Evolutionary conservation across 2,888 invertebrate species (phyloP).

Genomic region (Leucophenga montana): DNA sequence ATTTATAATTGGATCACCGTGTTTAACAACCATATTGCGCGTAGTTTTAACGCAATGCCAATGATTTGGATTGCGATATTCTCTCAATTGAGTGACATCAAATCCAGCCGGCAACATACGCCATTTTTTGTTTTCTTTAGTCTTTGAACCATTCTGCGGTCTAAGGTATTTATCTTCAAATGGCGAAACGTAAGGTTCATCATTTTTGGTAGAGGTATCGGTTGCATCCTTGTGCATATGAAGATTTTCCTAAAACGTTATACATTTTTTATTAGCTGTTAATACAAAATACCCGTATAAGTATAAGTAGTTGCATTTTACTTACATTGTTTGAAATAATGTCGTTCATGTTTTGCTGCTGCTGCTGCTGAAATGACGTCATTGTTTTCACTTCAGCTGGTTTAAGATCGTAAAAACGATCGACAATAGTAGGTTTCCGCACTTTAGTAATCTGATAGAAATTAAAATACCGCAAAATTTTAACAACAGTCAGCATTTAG

Average conservation of each 20-base stretch:
- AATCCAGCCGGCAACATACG: slow-evolving; percentile 2
- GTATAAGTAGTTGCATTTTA: background rate
- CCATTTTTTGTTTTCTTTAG: background rate
- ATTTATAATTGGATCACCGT: background rate
- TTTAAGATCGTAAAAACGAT: too few relatives aligned
- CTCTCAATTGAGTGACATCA: slow-evolving; percentile 7
- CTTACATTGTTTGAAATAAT: too few relatives aligned
- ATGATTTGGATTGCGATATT: slow-evolving; percentile 13
- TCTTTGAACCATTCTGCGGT: background rate
- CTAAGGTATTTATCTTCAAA: background rate
- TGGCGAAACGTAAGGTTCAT: slow-evolving; percentile 17
- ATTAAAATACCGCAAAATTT: too few relatives aligned
- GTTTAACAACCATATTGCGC: background rate
- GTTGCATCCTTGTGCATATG: too few relatives aligned
- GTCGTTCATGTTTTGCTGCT: background rate
- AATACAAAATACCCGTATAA: background rate
- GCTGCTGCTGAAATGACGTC: background rate
- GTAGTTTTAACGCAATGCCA: background rate
- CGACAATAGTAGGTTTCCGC: too few relatives aligned
- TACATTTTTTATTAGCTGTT: background rate
- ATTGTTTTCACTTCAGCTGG: background rate
- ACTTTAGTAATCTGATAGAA: too few relatives aligned
- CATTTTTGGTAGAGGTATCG: background rate
- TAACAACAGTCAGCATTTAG: too few relatives aligned
- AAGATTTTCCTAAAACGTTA: background rate